Conservation (phyloP, 2,797 vertebrate species). For the Sebastes matsubarae region DNA sequence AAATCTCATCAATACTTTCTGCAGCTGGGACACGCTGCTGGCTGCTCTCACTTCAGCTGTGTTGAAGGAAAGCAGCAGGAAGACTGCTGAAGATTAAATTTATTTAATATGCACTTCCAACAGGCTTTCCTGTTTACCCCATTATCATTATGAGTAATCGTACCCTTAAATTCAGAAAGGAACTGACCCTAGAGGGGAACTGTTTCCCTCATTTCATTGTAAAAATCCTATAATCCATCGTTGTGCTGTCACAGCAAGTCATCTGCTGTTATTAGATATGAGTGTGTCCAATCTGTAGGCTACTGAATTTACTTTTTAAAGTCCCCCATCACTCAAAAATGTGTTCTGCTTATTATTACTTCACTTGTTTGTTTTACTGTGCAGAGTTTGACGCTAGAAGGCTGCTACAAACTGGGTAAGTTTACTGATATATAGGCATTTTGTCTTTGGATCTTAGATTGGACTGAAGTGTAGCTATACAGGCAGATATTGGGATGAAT, state of each 20-base stretch:
- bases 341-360: not conserved
- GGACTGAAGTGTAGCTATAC: not conserved
- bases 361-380: not conserved
- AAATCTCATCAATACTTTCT: not conserved
- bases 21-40: slow-evolving; percentile 13
- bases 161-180: not conserved
- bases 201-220: not conserved
- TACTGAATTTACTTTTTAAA: not conserved
- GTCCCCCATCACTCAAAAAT: not conserved
- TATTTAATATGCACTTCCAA: slow-evolving; percentile 17
- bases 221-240: not conserved
- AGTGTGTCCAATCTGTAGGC: not conserved
- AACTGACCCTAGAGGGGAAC: not conserved
- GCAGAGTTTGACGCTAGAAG: not conserved
- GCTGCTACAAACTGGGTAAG: not conserved
- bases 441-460: not conserved
- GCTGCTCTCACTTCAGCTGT: slow-evolving; percentile 1
- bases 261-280: not conserved
- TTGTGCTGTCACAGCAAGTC: not conserved
- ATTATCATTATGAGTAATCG: slow-evolving; percentile 8
- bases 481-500: not conserved
- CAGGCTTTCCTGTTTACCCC: slow-evolving; percentile 22
- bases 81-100: not conserved
- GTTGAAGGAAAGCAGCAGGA: slow-evolving; percentile 10
- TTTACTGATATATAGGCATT: not conserved